Evolutionary conservation across 1,140 invertebrate genomes (phyloP), one percentile per base, ranked within the genome.

Genomic region (Tyrophagus putrescentiae): DNA sequence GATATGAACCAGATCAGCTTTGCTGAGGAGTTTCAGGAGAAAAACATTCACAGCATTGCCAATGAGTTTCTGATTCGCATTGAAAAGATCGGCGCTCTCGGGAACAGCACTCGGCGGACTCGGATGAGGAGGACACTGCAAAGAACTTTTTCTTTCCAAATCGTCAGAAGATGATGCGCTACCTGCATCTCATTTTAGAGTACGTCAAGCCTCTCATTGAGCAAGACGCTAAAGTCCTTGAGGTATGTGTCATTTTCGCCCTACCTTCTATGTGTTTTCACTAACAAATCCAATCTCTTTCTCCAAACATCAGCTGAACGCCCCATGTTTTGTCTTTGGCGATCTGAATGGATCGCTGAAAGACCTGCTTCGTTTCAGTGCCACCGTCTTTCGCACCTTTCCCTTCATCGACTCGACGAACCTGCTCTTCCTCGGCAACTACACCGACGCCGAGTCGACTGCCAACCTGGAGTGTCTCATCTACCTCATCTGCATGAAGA

Each of bases 351-450:
- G 79, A 13, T 81, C 80, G 69, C 78, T 74, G 60, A 68, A 71
- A 39, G 79, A 81, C 68, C 65, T 81, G 39, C 68, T 78, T 4
- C 74, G 74, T 57, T 81, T 80, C 74, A 79, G 80, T 68, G 79
- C 78, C 64, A 75, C 73, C 0, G 66, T 80, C n/a, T 80, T 78
- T 78, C 65, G 76, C 50, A 72, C 78, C 65, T 78, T 78, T 18
- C 76, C 77, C 0, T 63, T 73, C 4, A 67, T 79, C 9, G 76
- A 75, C 4, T 79, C 79, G 3, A 74, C 77, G 1, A 72, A 72
- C 27, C 75, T 82, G 60, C 67, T 82, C 0, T 82, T 81, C 65
- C 72, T 82, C 11, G 80, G 80, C 1, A 80, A 82, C 68, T 82
- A 80, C 68, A 80, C 82, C 0, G 80, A 82, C 9, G 3, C 65